A percentile compares a stretch with the other conserved stretches of the same genome.
These are phyloP conservation scores for Stomatorhinus walkeri DNA, from an alignment of 2,797 vertebrate species.

Conservation along the genomic window DNA sequence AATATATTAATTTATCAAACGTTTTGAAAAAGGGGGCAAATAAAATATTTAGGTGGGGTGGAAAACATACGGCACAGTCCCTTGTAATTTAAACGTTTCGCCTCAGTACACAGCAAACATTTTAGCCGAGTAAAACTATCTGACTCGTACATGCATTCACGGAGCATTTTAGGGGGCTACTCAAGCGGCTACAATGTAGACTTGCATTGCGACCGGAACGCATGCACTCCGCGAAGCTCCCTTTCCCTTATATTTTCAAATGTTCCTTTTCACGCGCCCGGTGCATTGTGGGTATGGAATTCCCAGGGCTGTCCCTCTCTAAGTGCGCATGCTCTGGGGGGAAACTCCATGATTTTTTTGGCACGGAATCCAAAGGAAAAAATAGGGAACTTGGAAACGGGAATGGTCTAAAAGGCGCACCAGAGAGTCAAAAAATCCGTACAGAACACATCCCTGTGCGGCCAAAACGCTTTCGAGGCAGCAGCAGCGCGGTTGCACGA, in stretches of 20 bases:
- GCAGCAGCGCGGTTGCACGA: slow-evolving; percentile 31
- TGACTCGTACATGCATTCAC: not conserved
- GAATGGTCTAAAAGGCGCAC: slow-evolving; percentile 52
- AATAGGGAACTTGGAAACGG: slow-evolving; percentile 62
- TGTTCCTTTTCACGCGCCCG: slow-evolving; percentile 4
- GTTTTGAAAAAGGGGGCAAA: not conserved
- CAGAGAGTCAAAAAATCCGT: slow-evolving; percentile 28
- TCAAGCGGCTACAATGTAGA: too few relatives aligned
- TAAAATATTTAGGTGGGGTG: not conserved
- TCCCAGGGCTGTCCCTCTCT: slow-evolving; percentile 62
- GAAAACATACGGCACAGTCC: not conserved
- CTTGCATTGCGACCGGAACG: not conserved
- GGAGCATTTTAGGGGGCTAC: not conserved
- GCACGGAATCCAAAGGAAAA: slow-evolving; percentile 67
- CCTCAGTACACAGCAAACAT: not conserved
- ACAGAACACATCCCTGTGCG: slow-evolving; percentile 34
- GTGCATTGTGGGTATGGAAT: slow-evolving; percentile 62
- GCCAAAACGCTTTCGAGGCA: slow-evolving; percentile 25
- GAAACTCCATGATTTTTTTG: slow-evolving; percentile 87
- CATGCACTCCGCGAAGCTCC: not conserved
- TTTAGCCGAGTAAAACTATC: not conserved
- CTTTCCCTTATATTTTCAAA: slow-evolving; percentile 11
- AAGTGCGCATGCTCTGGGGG: slow-evolving; percentile 69
- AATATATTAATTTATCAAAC: not conserved
- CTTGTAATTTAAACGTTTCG: not conserved